Evolutionary conservation across 2,888 invertebrate species (phyloP), one percentile per base, ranked within the genome.

Genomic region (Cheilosia variabilis): DNA sequence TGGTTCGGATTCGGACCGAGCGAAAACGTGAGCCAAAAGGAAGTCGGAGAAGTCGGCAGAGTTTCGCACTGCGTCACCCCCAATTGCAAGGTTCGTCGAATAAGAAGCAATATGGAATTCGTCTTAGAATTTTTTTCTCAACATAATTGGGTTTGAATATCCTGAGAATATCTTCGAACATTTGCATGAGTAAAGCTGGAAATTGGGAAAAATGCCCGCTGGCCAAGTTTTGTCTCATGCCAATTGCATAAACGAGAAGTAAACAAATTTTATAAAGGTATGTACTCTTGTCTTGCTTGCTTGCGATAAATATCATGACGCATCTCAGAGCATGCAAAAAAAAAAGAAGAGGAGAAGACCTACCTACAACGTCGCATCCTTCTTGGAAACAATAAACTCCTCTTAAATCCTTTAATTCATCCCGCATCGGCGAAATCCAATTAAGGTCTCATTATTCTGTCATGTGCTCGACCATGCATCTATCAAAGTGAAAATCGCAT

Each of bases 381-480:
- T 81, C 76, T 45, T 62, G 72, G 81, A 81, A 81, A 37, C 15
- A 65, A 55, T 52, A 43, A 68, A 75, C 19, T 55, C 17, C 37
- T 57, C 45, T 15, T 19, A 77, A 72, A 72, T 65, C 55, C 75
- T 50, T 69, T 65, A 73, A 78, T 76, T 80, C 69, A 60, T 72
- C 76, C 41, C 63, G 66, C 34, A 77, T 62, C 76, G 84, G 68
- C 78, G 43, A 82, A 87, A 88, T 87, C 88, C 88, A 88, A 88
- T 88, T 87, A 87, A 87, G 79, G 79, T 87, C 88, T 88, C 82
- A 88, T 88, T 88, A 88, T 88, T 88, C 88, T 88, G 88, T 88
- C 88, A 88, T 87, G 87, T 88, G 88, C 86, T 87, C 79, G 81
- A 66, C 87, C 82, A 80, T 80, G 83, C 88, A 88, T 88, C 88